Base-by-base conservation (phyloP, 2,113 vertebrate genomes). In the Epinephelus moara region DNA sequence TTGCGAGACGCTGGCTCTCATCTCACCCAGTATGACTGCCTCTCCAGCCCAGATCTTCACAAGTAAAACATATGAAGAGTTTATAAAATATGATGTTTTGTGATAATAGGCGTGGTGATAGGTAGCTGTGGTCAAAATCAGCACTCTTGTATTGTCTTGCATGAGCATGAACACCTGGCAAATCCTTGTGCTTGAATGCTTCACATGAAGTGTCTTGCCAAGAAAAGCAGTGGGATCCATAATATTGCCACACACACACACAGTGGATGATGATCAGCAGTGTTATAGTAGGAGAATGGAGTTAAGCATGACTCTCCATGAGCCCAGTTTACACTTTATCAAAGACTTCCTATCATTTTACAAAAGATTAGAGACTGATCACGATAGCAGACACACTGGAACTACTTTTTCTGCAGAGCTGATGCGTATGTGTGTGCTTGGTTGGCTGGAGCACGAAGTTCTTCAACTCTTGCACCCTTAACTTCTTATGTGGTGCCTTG, bases 221-320 rank as follows among this genome's bases (percentile, higher is more conserved):
- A 45, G 42, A 45, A 45, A 45, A 45, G 11, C 42, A 45, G 42
- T 45, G 11, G 11, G 42, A 11, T 45, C 42, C 42, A 45, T 45
- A 45, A 45, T 3, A 45, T 11, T 37, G 33, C 33, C 42, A 40
- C 23, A 37, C 68, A 56, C 59, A 81, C 55, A 76, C 8, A 80
- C 30, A 78, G 75, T 8, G 4, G 61, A 49, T 78, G 69, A 63
- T 25, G 72, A 67, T 64, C 23, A 76, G 75, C 70, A 70, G 47
- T 15, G 80, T 84, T 81, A 75, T 53, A 62, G 55, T 11, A 57
- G 63, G 55, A 30, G 68, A 78, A 68, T 78, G 61, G 53, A 70
- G 72, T 85, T 79, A 88, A 76, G 85, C 83, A 79, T 81, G 82
- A 87, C 30, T 83, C 69, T 82, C 82, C 77, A 72, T 76, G 60